Conservation (phyloP, 2,113 vertebrate species). For the Plecotus auritus region DNA sequence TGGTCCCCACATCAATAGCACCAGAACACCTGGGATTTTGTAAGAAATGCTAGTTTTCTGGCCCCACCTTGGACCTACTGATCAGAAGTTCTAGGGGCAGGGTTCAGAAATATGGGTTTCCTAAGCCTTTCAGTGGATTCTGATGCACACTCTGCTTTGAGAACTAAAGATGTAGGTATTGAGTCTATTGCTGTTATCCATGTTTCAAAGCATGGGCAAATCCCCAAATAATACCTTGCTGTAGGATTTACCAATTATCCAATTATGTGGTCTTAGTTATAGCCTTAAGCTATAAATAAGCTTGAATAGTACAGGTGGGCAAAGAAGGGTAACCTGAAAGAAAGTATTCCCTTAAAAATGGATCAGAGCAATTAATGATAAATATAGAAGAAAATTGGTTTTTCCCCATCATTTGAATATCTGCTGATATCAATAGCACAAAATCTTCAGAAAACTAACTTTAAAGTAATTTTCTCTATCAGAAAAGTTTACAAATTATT, state of each 20-base stretch:
- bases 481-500: slow-evolving; percentile 27
- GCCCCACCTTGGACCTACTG: fast-evolving
- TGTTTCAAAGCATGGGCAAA: not conserved
- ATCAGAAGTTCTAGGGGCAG: not conserved
- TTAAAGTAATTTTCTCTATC: not conserved
- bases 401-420: not conserved
- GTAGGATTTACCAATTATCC: not conserved
- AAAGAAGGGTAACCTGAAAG: not conserved
- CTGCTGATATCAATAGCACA: not conserved
- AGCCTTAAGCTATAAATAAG: not conserved
- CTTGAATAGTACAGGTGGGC: not conserved
- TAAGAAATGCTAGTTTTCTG: not conserved
- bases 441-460: not conserved
- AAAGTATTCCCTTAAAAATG: not conserved
- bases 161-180: not conserved
- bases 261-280: not conserved
- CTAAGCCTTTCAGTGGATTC: not conserved
- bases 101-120: not conserved
- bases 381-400: not conserved
- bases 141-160: not conserved
- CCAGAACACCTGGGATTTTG: not conserved
- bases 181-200: not conserved
- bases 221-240: not conserved
- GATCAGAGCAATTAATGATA: not conserved
- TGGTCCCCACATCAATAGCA: not conserved